A percentile compares a stretch with the other conserved stretches of the same genome.
phyloP scores from a whole-genome alignment of 2,888 invertebrate genomes.

The Acanthosepion esculentum region DNA sequence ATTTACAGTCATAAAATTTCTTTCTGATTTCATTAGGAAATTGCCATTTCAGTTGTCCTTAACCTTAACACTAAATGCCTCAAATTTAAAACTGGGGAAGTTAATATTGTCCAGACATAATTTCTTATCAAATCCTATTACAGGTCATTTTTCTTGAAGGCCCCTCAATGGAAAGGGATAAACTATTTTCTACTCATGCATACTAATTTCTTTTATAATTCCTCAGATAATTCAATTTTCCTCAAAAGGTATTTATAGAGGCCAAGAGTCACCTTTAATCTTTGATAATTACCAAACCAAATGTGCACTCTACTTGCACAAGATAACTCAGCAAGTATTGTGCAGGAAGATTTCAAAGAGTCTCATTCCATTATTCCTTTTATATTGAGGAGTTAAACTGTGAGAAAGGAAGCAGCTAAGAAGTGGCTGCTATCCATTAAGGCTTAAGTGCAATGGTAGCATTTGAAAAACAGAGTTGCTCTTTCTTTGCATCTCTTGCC shows the following conservation, averaged over 20 bases:
- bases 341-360: not conserved
- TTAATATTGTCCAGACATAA: not conserved
- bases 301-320: not conserved
- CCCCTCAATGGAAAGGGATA: not conserved
- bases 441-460: not conserved
- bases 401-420: slow-evolving; percentile 10
- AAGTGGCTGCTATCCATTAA: not conserved
- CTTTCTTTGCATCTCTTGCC: too few relatives aligned
- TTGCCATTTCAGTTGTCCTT: not conserved
- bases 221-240: not conserved
- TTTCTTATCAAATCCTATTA: not conserved
- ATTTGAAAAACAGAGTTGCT: not conserved
- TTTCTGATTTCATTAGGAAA: not conserved
- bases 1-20: not conserved
- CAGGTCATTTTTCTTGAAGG: not conserved
- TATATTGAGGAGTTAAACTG: too few relatives aligned
- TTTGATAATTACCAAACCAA: not conserved
- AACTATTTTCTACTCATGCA: not conserved
- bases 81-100: not conserved
- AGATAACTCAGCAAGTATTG: not conserved
- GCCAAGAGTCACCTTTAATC: not conserved
- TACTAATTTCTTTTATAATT: not conserved
- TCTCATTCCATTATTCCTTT: not conserved
- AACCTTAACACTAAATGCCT: not conserved
- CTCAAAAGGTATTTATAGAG: not conserved